Percentiles rank a stretch among this genome's conserved stretches.
These are phyloP conservation scores for Montipora cactus DNA, from an alignment of 64 coral and sea anemone species.

Conservation along the genomic window DNA sequence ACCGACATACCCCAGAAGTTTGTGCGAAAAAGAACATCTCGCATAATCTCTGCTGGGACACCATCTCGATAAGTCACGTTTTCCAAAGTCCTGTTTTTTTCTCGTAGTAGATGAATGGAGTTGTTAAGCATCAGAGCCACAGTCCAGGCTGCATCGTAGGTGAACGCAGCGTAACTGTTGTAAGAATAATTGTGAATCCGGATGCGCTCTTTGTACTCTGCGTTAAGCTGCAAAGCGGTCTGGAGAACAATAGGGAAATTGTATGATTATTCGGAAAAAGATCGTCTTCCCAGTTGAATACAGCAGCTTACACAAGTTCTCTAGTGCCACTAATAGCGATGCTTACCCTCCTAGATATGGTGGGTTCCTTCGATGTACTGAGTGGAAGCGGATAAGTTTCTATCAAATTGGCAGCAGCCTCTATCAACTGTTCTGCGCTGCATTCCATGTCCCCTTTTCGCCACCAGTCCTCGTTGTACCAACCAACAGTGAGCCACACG, in stretches of 20 bases:
- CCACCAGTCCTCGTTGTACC: conserved; percentile 79
- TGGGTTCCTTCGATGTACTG: conserved; percentile 9
- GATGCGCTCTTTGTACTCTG: conserved; percentile 45
- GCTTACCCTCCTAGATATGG: conserved; percentile 45
- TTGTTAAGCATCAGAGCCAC: conserved; percentile 78
- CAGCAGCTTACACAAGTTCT: too few species aligned
- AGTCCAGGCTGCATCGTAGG: conserved; percentile 79
- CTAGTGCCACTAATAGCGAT: background rate
- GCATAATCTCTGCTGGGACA: conserved; percentile 39
- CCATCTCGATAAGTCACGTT: conserved; percentile 49
- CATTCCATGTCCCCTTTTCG: conserved; percentile 36
- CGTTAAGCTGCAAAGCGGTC: conserved; percentile 38
- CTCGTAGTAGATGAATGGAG: conserved; percentile 62
- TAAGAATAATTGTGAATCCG: conserved; percentile 27
- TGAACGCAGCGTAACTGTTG: conserved; percentile 67
- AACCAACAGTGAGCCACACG: conserved; percentile 75
- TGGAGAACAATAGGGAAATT: background rate
- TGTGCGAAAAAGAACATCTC: conserved; percentile 43
- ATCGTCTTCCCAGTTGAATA: too few species aligned
- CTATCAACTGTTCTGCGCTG: conserved; percentile 27
- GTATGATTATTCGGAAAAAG: too few species aligned
- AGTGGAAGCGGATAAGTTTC: conserved; percentile 53
- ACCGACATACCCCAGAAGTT: conserved; percentile 88
- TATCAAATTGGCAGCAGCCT: conserved; percentile 63
- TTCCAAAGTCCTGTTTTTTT: conserved; percentile 71